Conservation (phyloP, 2,888 invertebrate genomes). For the Amblyjoppa proteus region DNA sequence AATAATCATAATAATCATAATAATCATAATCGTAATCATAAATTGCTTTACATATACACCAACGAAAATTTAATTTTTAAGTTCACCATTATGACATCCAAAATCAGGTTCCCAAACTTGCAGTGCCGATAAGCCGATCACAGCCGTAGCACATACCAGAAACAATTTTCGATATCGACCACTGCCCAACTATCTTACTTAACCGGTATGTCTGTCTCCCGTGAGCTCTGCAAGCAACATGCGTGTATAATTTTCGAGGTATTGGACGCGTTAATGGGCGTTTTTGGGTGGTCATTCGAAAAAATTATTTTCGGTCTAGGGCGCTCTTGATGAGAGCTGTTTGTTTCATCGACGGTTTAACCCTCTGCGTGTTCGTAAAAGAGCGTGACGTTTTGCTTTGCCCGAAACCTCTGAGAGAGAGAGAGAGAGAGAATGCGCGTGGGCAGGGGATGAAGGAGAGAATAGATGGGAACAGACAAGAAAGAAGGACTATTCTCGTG, state of each 20-base stretch:
- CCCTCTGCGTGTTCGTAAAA: slow-evolving; percentile 41
- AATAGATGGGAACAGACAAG: slow-evolving; percentile 2
- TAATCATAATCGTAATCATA: too few species aligned
- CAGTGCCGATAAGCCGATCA: too few species aligned
- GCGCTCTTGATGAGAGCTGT: slow-evolving; percentile 1
- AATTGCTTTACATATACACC: too few species aligned
- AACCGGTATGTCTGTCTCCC: not conserved
- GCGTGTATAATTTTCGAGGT: slow-evolving; percentile 77
- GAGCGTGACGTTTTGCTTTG: slow-evolving; percentile 65
- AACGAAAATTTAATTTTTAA: too few species aligned
- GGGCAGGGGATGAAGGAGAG: not conserved
- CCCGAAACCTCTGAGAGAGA: slow-evolving; percentile 16
- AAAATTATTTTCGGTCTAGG: slow-evolving; percentile 42
- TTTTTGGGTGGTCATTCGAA: slow-evolving; percentile 46
- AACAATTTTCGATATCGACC: slow-evolving; percentile 4
- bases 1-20: too few species aligned
- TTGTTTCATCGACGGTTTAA: slow-evolving; percentile 52
- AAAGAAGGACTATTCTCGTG: slow-evolving; percentile 36
- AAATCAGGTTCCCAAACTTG: too few species aligned
- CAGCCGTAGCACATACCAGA: not conserved
- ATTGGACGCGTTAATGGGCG: slow-evolving; percentile 78
- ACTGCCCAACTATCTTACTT: too few species aligned
- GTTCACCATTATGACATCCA: too few species aligned
- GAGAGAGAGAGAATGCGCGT: not conserved
- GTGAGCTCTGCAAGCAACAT: not conserved